Conservation (phyloP, 2,113 vertebrate genomes). For the Synodontis membranacea region DNA sequence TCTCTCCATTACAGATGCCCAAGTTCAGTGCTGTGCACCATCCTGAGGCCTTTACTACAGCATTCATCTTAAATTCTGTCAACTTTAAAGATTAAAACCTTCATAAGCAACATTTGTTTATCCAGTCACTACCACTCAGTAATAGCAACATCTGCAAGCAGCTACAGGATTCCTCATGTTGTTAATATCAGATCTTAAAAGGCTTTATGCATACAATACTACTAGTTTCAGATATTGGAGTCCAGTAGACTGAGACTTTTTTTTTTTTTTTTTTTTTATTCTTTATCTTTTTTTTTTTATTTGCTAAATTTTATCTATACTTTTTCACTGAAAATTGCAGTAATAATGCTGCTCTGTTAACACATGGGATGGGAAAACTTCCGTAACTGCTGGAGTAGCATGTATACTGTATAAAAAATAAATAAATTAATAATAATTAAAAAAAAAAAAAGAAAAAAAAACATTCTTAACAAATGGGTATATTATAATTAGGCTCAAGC, state of each 20-base stretch:
- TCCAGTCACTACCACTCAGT: neutral
- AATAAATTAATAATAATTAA: too few species aligned
- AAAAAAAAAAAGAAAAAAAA: neutral
- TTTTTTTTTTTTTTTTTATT: neutral
- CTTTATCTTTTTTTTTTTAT: neutral
- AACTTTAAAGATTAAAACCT: neutral
- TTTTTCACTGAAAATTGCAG: conserved; percentile 7
- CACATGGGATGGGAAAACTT: neutral
- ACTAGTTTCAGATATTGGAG: neutral
- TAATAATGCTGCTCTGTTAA: conserved; percentile 12
- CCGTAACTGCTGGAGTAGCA: neutral
- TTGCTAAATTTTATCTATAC: neutral
- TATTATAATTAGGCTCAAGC: neutral
- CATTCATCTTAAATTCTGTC: neutral
- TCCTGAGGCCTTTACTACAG: neutral
- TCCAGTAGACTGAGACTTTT: neutral
- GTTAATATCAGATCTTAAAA: neutral
- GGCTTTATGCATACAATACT: neutral
- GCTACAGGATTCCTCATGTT: neutral
- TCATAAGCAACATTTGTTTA: neutral
- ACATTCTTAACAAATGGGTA: neutral
- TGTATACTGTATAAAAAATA: neutral
- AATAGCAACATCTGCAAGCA: neutral
- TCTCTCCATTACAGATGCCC: neutral
- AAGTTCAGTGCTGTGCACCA: neutral